Base-by-base conservation (phyloP, 30 jellyfish, hydroid and myxozoan genomes). In the Clytia hemisphaerica region DNA sequence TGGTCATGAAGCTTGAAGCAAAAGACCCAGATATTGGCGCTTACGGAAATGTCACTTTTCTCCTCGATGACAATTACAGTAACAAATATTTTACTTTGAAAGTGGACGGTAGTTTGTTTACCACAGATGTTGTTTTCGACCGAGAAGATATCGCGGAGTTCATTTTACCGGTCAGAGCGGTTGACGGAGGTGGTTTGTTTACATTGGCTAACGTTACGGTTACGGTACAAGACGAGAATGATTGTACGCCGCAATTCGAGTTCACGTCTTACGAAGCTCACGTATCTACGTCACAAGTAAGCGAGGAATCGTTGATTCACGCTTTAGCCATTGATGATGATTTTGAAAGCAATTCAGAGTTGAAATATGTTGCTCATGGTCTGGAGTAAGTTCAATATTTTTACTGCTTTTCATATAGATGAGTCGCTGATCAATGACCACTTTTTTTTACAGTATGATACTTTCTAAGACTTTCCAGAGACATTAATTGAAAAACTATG, bases 171-270 rank as follows among this genome's bases (percentile, higher is more conserved):
- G 58, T 83, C 18, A 80, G 99, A 12, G 97, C 93, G 4, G 49
- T 86, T 14, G 97, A 88, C 61, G 83, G 68, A 4, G 97, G 97
- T 24, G 97, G 97, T 22, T 70, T 59, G 47, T 88, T 91, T 72
- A 84, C 71, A 5, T 36, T 51, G 24, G 37, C 77, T 75, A 58
- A 78, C 18, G 78, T 77, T 45, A 44, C 53, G 60, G 61, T 91
- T 50, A 73, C 62, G 27, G 77, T 91, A 1, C 6, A 42, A n/a
- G 99, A 91, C 53, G 81, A 58, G n/a, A 91, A 91, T 72, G 99
- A 91, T 61, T 82, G 83, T 35, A 77, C 65, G n/a, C 99, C 99
- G 15, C 62, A 71, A 16, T 91, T 91, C 58, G 99, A 91, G 36
- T 91, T 57, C 59, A 61, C 94, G 22, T 59, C 73, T 33, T 91